phyloP scores from a whole-genome alignment of 2,113 vertebrate genomes.

The Chaetops frenatus region DNA sequence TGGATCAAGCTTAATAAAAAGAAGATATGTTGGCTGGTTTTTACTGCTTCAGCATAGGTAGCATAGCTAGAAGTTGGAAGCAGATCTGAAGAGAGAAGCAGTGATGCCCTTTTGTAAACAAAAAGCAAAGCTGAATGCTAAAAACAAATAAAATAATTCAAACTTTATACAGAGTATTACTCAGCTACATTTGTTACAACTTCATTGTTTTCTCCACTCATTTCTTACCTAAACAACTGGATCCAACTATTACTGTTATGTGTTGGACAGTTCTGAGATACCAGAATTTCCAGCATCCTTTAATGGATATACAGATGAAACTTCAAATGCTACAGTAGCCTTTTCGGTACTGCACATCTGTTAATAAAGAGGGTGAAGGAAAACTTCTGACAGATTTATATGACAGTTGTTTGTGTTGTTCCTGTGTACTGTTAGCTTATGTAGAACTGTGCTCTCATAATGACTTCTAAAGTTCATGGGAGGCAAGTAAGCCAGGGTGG shows the following conservation, averaged over 20 bases:
- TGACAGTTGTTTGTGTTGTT: background rate
- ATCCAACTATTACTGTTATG: background rate
- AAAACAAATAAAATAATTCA: background rate
- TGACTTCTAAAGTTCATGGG: background rate
- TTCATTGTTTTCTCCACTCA: background rate
- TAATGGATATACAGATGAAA: background rate
- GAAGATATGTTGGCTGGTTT: background rate
- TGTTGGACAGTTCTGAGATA: background rate
- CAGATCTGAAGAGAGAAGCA: background rate
- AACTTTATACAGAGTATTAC: background rate
- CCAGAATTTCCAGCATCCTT: background rate
- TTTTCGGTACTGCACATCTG: background rate
- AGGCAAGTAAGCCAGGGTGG: background rate
- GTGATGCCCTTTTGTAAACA: background rate
- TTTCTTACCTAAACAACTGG: background rate
- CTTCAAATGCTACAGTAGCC: background rate
- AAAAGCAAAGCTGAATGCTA: background rate
- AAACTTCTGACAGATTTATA: fast-evolving
- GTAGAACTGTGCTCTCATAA: background rate
- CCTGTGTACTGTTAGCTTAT: background rate
- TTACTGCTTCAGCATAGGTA: background rate
- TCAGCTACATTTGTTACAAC: background rate
- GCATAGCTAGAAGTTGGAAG: background rate
- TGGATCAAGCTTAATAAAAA: background rate
- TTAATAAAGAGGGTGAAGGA: background rate